Conservation (phyloP, 2,113 vertebrate species). For the Eupsittula cactorum region DNA sequence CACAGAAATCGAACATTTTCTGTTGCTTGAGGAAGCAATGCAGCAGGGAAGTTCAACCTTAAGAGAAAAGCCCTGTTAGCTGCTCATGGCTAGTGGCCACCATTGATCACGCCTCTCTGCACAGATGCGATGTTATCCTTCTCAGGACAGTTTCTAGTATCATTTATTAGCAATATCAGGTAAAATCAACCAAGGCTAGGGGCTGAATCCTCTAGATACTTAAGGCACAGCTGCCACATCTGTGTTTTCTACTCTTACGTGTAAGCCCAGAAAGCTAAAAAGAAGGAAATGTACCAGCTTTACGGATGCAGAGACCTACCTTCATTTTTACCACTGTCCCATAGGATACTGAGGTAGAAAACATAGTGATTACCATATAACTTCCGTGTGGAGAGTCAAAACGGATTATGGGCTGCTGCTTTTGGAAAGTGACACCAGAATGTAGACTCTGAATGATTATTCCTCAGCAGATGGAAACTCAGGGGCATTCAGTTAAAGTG, state of each 20-base stretch:
- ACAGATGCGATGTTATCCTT: rapidly evolving
- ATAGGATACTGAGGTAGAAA: background rate
- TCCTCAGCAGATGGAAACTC: background rate
- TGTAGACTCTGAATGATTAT: background rate
- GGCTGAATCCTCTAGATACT: background rate
- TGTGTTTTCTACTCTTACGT: background rate
- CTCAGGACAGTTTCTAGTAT: background rate
- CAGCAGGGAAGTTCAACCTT: background rate
- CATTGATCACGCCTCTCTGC: rapidly evolving
- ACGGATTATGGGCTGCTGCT: background rate
- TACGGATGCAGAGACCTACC: background rate
- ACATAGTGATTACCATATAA: background rate
- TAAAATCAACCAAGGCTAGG: background rate
- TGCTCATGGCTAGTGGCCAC: background rate
- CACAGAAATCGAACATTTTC: background rate
- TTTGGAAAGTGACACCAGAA: background rate
- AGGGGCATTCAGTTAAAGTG: background rate
- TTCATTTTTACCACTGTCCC: background rate
- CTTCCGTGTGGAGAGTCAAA: background rate
- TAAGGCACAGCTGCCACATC: rapidly evolving
- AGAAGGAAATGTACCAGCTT: background rate
- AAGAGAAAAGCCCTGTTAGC: background rate
- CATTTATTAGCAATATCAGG: background rate
- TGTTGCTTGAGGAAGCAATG: background rate
- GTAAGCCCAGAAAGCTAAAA: background rate